These are phyloP conservation scores for Catostylus mosaicus DNA, from an alignment of 30 jellyfish, hydroid and myxozoan genomes.

Conservation along the genomic window DNA sequence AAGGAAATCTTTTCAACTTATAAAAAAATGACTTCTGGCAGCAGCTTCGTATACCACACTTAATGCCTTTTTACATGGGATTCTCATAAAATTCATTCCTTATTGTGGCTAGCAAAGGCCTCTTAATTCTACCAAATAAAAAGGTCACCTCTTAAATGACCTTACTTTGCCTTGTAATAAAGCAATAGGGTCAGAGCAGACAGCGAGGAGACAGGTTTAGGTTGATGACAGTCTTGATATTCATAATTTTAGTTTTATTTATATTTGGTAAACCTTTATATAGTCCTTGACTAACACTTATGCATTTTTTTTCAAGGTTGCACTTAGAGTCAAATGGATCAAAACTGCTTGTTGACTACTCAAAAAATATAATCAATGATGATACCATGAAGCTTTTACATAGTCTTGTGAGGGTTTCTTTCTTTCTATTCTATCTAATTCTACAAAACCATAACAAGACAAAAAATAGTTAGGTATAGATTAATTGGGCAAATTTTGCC, in stretches of 20 bases:
- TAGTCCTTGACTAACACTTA: neutral
- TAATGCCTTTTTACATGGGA: no score
- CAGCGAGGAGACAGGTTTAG: neutral
- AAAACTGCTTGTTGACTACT: conserved; percentile 76
- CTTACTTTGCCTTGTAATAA: no score
- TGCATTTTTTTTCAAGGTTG: conserved; percentile 28
- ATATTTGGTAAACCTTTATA: neutral
- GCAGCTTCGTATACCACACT: no score
- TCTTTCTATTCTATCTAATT: no score
- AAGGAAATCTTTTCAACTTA: no score
- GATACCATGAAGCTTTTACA: conserved; percentile 70
- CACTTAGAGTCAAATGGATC: conserved; percentile 67
- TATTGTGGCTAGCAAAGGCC: neutral
- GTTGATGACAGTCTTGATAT: neutral
- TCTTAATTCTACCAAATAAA: neutral
- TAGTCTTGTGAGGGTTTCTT: conserved; percentile 56
- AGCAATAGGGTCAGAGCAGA: neutral
- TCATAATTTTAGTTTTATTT: neutral
- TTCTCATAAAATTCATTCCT: no score
- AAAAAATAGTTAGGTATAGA: neutral
- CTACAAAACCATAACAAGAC: neutral
- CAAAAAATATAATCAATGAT: conserved; percentile 78
- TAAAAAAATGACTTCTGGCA: no score
- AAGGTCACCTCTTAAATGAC: neutral
- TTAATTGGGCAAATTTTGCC: no score